These are phyloP conservation scores for Podotricha telesiphe DNA, from an alignment of 2,888 invertebrate species.

Conservation along the genomic window DNA sequence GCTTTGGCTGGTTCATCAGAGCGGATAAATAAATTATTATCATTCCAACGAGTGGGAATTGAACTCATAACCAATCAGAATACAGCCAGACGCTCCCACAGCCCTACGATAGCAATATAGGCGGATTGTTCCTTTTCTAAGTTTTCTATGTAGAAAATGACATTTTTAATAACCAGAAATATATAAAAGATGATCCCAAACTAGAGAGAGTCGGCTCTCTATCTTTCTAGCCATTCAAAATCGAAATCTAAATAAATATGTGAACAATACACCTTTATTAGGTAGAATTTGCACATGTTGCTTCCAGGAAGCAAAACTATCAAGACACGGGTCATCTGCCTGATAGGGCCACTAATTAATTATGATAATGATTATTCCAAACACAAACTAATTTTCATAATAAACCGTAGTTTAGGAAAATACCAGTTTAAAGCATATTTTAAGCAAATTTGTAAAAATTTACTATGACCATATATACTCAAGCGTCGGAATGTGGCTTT, in stretches of 20 bases:
- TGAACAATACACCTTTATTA: background rate
- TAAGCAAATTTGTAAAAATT: conserved; percentile 3
- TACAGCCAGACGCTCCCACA: too few species aligned
- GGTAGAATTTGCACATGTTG: background rate
- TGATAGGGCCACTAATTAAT: background rate
- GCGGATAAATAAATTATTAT: too few species aligned
- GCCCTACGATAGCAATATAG: too few species aligned
- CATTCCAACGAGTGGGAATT: too few species aligned
- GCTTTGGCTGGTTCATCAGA: too few species aligned
- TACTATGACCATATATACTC: conserved; percentile 1
- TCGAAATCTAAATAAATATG: background rate
- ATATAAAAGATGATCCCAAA: too few species aligned
- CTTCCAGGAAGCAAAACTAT: background rate
- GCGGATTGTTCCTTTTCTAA: too few species aligned
- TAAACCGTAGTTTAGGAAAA: background rate
- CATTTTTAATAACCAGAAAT: too few species aligned
- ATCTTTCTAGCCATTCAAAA: background rate
- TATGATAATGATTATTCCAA: conserved; percentile 1
- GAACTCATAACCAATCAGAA: too few species aligned
- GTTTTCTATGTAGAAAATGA: too few species aligned
- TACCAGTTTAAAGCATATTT: background rate
- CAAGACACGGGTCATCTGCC: background rate
- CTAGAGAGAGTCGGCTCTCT: too few species aligned
- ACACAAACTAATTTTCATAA: background rate
- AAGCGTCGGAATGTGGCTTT: conserved; percentile 28